phyloP scores from a whole-genome alignment of 2,113 vertebrate genomes.

The Mus pahari region DNA sequence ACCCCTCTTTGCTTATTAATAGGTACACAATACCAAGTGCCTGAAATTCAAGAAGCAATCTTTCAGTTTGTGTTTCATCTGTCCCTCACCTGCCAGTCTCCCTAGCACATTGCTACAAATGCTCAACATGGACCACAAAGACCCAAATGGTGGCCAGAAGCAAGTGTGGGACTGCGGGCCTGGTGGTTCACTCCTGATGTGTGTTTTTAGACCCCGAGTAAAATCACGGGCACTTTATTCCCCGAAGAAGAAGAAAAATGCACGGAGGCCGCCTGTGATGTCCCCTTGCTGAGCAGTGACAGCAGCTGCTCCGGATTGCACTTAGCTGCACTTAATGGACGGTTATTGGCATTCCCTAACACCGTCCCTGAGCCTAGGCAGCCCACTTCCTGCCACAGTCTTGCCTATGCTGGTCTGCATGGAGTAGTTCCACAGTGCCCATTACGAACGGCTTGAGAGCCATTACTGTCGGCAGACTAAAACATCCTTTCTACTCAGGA shows the following conservation, averaged over 20 bases:
- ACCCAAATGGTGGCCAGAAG: background rate
- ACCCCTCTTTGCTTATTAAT: background rate
- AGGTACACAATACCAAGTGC: background rate
- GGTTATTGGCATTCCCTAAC: conserved; percentile 46
- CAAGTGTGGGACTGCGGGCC: background rate
- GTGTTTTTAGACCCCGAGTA: background rate
- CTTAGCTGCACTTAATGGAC: conserved; percentile 43
- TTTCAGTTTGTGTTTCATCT: background rate
- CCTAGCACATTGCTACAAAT: background rate
- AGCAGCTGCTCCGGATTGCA: conserved; percentile 30
- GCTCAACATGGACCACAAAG: background rate
- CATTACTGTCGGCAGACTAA: conserved; percentile 51
- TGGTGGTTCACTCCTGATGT: background rate
- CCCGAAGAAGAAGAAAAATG: conserved; percentile 43
- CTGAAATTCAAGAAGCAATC: background rate
- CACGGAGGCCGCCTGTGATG: background rate
- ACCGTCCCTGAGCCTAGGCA: conserved; percentile 49
- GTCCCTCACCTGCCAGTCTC: background rate
- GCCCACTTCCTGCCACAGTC: conserved; percentile 61
- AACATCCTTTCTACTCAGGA: conserved; percentile 51
- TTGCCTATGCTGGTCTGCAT: background rate
- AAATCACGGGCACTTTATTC: background rate
- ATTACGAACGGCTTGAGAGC: conserved; percentile 60
- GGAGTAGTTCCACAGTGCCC: conserved; percentile 53
- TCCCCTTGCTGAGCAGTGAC: background rate